A percentile compares a stretch with the other conserved stretches of the same genome.
phyloP scores from a whole-genome alignment of 1,140 invertebrate species.

The Caenorhabditis briggsae region DNA sequence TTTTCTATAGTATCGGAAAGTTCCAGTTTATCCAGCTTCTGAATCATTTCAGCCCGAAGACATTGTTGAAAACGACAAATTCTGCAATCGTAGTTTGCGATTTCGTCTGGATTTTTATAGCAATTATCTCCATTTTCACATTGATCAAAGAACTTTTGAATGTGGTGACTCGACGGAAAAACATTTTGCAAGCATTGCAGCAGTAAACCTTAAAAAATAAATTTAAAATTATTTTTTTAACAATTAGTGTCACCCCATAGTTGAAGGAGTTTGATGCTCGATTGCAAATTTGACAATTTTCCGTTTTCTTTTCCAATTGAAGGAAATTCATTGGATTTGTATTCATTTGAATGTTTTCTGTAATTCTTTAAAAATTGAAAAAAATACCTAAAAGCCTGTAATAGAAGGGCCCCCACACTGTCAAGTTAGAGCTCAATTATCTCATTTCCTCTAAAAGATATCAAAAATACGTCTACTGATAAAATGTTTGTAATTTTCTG shows the following conservation, averaged over 20 bases:
- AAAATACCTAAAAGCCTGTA: too few relatives aligned
- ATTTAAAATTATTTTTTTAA: neutral
- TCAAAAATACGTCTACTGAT: too few relatives aligned
- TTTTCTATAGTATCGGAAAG: neutral
- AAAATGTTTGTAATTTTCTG: too few relatives aligned
- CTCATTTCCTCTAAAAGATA: too few relatives aligned
- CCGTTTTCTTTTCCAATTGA: neutral
- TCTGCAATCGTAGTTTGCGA: neutral
- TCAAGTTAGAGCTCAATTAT: too few relatives aligned
- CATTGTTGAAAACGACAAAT: slow-evolving; percentile 3
- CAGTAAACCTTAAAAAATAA: neutral
- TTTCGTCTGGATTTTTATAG: neutral
- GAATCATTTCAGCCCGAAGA: neutral
- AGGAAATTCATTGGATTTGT: neutral
- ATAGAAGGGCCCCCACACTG: too few relatives aligned
- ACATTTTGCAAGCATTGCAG: neutral
- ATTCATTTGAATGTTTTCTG: neutral
- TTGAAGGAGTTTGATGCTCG: neutral
- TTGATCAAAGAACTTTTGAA: neutral
- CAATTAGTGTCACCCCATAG: neutral
- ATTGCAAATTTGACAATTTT: neutral
- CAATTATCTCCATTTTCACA: neutral
- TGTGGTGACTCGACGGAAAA: neutral
- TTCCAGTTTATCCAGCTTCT: neutral
- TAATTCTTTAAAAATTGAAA: too few relatives aligned